A percentile compares a stretch with the other conserved stretches of the same genome.
Evolutionary conservation across 2,797 vertebrate species (phyloP).

Genomic region (Lepus oiostolus): DNA sequence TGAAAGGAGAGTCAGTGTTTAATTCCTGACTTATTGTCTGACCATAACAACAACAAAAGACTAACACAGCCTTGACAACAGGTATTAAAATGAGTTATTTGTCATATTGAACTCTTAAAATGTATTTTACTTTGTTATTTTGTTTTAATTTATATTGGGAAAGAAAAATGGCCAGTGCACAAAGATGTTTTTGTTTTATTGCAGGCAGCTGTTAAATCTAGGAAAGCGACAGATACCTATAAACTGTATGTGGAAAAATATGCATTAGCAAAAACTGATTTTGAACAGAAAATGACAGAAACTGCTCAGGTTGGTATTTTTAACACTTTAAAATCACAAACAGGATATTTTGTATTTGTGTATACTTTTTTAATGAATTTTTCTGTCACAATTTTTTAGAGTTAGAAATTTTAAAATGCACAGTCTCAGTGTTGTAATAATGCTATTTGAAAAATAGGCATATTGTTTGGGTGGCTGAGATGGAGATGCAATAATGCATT

Average conservation of each 20-base stretch:
- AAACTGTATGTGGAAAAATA: conserved; percentile 97
- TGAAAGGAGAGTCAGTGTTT: conserved; percentile 51
- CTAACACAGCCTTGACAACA: conserved; percentile 11
- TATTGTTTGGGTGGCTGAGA: conserved; percentile 51
- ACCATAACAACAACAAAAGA: conserved; percentile 24
- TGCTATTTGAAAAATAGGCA: conserved; percentile 30
- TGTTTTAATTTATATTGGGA: conserved; percentile 38
- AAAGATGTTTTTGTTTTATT: conserved; percentile 76
- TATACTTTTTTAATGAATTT: not conserved
- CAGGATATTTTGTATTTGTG: conserved; percentile 10
- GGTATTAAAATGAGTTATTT: conserved; percentile 59
- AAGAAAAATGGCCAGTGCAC: conserved; percentile 51
- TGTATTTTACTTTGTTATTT: conserved; percentile 64
- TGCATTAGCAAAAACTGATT: conserved; percentile 95
- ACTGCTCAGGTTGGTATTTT: conserved; percentile 94
- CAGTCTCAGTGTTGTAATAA: not conserved
- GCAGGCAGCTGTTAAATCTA: conserved; percentile 96
- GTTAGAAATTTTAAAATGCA: conserved; percentile 54
- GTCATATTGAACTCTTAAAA: conserved; percentile 33
- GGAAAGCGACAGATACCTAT: conserved; percentile 98
- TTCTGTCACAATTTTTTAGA: conserved; percentile 34
- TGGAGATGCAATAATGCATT: not conserved
- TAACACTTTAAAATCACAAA: conserved; percentile 60
- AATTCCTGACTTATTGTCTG: conserved; percentile 36
- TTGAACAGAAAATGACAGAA: conserved; percentile 98